Conservation (phyloP, 2,888 invertebrate genomes). For the Embidobia sp. region DNA sequence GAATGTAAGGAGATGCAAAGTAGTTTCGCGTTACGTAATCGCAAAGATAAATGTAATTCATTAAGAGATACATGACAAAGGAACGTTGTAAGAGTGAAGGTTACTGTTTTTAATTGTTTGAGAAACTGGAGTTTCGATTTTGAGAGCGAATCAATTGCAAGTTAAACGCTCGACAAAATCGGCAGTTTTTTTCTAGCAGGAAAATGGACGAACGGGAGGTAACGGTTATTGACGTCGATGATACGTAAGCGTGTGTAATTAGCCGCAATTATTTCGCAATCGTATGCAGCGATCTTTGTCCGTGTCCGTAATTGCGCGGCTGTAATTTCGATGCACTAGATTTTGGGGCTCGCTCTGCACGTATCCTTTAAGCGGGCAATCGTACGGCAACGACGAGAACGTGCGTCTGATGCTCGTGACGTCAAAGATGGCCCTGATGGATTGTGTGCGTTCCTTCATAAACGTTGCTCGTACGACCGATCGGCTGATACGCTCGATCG, state of each 20-base stretch:
- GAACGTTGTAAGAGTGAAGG: too few species aligned
- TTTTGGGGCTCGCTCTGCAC: constrained; percentile 46
- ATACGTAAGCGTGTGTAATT: constrained; percentile 40
- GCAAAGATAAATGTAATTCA: constrained; percentile 38
- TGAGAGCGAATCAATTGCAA: too few species aligned
- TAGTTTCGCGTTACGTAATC: too few species aligned
- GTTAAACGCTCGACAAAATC: too few species aligned
- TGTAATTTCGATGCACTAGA: constrained; percentile 41
- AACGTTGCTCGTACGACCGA: constrained; percentile 29
- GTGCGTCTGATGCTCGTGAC: constrained; percentile 69
- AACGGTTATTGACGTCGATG: constrained; percentile 23
- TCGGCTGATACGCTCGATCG: constrained; percentile 46
- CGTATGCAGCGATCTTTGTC: constrained; percentile 41
- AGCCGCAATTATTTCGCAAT: constrained; percentile 42
- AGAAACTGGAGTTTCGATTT: too few species aligned
- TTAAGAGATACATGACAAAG: constrained; percentile 14
- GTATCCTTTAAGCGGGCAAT: constrained; percentile 42
- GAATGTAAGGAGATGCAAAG: too few species aligned
- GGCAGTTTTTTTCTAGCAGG: too few species aligned
- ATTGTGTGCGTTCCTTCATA: constrained; percentile 62
- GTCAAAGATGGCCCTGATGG: constrained; percentile 79
- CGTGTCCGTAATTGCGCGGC: constrained; percentile 51
- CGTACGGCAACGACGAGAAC: constrained; percentile 14
- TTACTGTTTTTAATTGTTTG: too few species aligned
- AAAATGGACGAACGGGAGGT: constrained; percentile 2